Conservation (phyloP, 2,113 vertebrate genomes). For the Montifringilla adamsi region DNA sequence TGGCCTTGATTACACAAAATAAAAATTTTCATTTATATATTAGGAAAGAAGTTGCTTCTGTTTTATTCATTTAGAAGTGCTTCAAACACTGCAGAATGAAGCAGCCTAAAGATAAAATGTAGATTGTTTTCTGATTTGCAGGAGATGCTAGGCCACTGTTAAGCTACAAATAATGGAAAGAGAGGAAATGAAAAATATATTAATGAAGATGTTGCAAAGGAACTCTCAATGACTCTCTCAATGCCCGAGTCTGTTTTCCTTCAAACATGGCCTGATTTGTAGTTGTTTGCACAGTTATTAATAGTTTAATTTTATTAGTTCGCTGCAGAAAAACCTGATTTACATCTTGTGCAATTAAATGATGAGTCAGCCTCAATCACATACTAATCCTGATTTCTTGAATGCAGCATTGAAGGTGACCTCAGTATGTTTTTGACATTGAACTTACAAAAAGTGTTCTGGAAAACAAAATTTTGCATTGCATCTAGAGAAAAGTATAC, state of each 20-base stretch:
- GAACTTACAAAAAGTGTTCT: not conserved
- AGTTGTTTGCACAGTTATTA: conserved; percentile 50
- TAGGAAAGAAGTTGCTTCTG: not conserved
- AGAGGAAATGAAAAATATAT: not conserved
- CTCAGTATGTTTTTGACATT: conserved; percentile 6
- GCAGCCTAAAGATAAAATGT: not conserved
- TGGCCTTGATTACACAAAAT: not conserved
- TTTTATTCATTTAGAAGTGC: not conserved
- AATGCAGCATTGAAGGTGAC: conserved; percentile 24
- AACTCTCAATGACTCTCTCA: not conserved
- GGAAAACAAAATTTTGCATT: not conserved
- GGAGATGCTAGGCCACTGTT: not conserved
- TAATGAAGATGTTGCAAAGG: not conserved
- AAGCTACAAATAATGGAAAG: not conserved
- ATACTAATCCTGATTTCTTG: not conserved
- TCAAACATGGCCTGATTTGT: conserved; percentile 8
- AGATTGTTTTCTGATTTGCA: not conserved
- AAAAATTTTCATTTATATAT: not conserved
- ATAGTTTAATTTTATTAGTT: conserved; percentile 56
- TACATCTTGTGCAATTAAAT: conserved; percentile 45
- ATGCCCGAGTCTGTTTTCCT: not conserved
- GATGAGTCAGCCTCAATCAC: conserved; percentile 46
- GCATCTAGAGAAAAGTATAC: not conserved
- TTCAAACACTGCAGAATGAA: not conserved
- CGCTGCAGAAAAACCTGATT: conserved; percentile 46